A percentile compares a stretch with the other conserved stretches of the same genome.
These are phyloP conservation scores for Palythoa heliodiscus DNA, from an alignment of 92 coral and sea anemone genomes.

Conservation along the genomic window DNA sequence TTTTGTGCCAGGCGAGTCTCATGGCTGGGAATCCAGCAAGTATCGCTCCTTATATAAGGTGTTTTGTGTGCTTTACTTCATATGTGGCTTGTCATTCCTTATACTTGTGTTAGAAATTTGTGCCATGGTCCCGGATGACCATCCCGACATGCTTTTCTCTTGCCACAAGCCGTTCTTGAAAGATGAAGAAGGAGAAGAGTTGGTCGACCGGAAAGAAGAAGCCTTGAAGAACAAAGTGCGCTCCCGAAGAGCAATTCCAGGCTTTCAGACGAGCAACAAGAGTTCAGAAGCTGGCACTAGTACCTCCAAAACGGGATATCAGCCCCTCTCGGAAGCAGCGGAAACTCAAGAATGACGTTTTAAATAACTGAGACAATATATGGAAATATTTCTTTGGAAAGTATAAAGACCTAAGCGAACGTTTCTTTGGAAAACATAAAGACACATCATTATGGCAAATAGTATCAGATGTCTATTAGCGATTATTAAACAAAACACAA, in stretches of 20 bases:
- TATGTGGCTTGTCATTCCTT: slow-evolving; percentile 89
- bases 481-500: background rate
- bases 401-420: background rate
- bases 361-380: background rate
- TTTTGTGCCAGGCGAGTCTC: slow-evolving; percentile 93
- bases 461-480: background rate
- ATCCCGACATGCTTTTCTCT: slow-evolving; percentile 99
- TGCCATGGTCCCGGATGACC: slow-evolving; percentile 99
- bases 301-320: slow-evolving; percentile 24
- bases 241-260: slow-evolving; percentile 33
- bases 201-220: slow-evolving; percentile 22
- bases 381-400: background rate
- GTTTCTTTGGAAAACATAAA: background rate
- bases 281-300: slow-evolving; percentile 14
- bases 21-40: slow-evolving; percentile 74
- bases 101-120: slow-evolving; percentile 92
- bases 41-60: slow-evolving; percentile 86
- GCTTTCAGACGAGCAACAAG: slow-evolving; percentile 19
- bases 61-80: slow-evolving; percentile 86
- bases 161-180: slow-evolving; percentile 92
- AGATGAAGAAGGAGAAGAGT: slow-evolving; percentile 73
- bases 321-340: slow-evolving; percentile 29
- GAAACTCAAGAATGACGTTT: slow-evolving; percentile 21
- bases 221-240: slow-evolving; percentile 16
- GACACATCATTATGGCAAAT: background rate